phyloP scores from a whole-genome alignment of 2,113 vertebrate species.

The Speoplatyrhinus poulsoni region DNA sequence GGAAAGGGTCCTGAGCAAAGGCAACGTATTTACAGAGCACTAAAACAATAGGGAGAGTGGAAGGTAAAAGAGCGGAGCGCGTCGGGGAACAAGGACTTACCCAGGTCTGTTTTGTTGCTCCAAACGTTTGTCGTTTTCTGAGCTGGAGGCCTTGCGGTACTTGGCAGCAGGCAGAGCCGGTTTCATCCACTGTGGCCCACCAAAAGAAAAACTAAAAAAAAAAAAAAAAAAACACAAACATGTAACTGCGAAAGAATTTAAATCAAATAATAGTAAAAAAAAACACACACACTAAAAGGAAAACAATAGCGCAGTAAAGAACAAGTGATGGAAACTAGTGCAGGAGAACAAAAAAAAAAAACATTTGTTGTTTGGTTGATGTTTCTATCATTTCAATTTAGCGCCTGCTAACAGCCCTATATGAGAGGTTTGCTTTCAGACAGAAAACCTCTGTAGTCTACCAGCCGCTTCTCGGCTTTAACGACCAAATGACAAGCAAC shows the following conservation, averaged over 20 bases:
- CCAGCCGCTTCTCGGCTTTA: slow-evolving; percentile 80
- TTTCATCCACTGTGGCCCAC: slow-evolving; percentile 58
- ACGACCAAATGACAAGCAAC: slow-evolving; percentile 85
- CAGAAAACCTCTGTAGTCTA: slow-evolving; percentile 70
- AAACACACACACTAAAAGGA: slow-evolving; percentile 26
- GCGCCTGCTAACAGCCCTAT: slow-evolving; percentile 31
- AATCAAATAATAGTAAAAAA: background rate
- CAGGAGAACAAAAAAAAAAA: slow-evolving; percentile 34
- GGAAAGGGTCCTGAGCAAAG: background rate
- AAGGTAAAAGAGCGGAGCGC: slow-evolving; percentile 17
- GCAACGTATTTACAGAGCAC: background rate
- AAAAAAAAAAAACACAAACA: slow-evolving; percentile 39
- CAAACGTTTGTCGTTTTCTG: slow-evolving; percentile 44
- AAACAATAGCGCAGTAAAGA: slow-evolving; percentile 11
- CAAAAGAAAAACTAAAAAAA: slow-evolving; percentile 6
- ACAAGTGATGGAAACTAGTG: slow-evolving; percentile 19
- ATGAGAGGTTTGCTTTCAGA: slow-evolving; percentile 62
- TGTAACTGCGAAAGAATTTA: slow-evolving; percentile 20
- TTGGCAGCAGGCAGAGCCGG: slow-evolving; percentile 53
- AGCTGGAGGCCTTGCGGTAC: slow-evolving; percentile 50
- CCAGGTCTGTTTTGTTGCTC: slow-evolving; percentile 50
- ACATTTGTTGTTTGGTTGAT: slow-evolving; percentile 31
- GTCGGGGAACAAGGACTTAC: slow-evolving; percentile 62
- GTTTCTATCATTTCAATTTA: slow-evolving; percentile 58
- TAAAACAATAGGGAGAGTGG: slow-evolving; percentile 18